These are phyloP conservation scores for Trichogramma pretiosum DNA, from an alignment of 1,140 invertebrate species.

Conservation along the genomic window DNA sequence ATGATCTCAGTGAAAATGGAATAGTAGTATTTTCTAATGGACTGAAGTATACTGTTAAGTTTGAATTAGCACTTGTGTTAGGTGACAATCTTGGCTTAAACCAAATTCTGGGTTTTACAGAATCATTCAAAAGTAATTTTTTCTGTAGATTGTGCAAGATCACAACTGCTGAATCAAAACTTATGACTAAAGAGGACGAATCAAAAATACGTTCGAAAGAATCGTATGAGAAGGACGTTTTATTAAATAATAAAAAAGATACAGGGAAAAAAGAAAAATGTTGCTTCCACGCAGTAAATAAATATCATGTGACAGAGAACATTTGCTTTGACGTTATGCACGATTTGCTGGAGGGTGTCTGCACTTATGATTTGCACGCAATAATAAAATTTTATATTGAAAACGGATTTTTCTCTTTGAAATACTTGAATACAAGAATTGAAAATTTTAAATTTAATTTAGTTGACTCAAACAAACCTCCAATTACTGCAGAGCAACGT, in stretches of 20 bases:
- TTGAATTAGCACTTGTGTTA: slow-evolving; percentile 1
- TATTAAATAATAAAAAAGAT: background rate
- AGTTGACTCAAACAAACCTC: background rate
- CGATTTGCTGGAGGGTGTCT: background rate
- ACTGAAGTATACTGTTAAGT: slow-evolving; percentile 1
- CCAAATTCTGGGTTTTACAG: slow-evolving; percentile 8
- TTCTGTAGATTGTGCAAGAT: slow-evolving; percentile 10
- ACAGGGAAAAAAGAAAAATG: background rate
- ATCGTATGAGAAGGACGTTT: background rate
- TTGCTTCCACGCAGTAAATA: background rate
- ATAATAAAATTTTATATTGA: background rate
- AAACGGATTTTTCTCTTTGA: background rate
- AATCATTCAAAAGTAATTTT: slow-evolving; percentile 2
- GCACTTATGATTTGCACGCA: no score
- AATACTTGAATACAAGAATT: background rate
- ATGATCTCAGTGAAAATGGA: slow-evolving; percentile 2
- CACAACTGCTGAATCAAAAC: background rate
- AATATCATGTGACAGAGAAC: background rate
- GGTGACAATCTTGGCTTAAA: slow-evolving; percentile 6
- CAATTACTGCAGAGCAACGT: background rate
- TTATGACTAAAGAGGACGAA: background rate
- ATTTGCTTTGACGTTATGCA: background rate
- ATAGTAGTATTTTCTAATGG: background rate
- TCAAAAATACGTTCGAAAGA: background rate
- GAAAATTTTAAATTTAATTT: no score